A percentile compares a stretch with the other conserved stretches of the same genome.
Conservation (phyloP, 2,888 invertebrate species). For the Hemistola chrysoprasaria region DNA sequence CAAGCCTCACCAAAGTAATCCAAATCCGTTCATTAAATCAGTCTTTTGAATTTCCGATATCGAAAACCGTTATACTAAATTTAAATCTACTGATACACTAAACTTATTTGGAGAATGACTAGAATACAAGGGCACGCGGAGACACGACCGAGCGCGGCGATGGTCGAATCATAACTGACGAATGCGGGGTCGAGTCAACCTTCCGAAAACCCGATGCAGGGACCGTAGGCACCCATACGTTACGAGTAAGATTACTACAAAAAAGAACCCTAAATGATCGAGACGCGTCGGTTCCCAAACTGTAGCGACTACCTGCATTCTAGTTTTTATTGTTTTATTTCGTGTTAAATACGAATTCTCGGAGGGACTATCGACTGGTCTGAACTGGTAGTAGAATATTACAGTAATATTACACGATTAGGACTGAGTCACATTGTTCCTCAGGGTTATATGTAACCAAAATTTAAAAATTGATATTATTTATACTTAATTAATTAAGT, state of each 20-base stretch:
- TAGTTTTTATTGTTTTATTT: constrained; percentile 30
- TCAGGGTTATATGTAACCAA: too few relatives aligned
- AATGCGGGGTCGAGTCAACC: constrained; percentile 70
- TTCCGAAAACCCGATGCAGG: constrained; percentile 69
- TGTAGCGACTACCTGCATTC: constrained; percentile 32
- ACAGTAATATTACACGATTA: too few relatives aligned
- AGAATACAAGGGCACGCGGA: constrained; percentile 67
- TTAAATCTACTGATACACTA: constrained; percentile 47
- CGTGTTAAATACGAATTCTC: constrained; percentile 3
- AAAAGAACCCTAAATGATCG: constrained; percentile 79
- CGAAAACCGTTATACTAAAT: constrained; percentile 29
- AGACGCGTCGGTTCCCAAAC: constrained; percentile 62
- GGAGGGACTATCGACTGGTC: constrained; percentile 3
- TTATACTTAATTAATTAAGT: too few relatives aligned
- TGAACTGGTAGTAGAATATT: not conserved
- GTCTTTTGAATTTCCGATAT: constrained; percentile 42
- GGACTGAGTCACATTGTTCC: too few relatives aligned
- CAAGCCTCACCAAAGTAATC: constrained; percentile 73
- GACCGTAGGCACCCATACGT: constrained; percentile 66
- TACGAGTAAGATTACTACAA: constrained; percentile 77
- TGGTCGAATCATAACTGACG: constrained; percentile 75
- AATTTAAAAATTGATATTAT: too few relatives aligned
- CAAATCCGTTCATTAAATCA: constrained; percentile 78
- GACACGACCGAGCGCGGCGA: constrained; percentile 70
- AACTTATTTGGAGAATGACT: constrained; percentile 77